Conservation (phyloP, 1,140 invertebrate species). For the Zaprionus camerounensis region DNA sequence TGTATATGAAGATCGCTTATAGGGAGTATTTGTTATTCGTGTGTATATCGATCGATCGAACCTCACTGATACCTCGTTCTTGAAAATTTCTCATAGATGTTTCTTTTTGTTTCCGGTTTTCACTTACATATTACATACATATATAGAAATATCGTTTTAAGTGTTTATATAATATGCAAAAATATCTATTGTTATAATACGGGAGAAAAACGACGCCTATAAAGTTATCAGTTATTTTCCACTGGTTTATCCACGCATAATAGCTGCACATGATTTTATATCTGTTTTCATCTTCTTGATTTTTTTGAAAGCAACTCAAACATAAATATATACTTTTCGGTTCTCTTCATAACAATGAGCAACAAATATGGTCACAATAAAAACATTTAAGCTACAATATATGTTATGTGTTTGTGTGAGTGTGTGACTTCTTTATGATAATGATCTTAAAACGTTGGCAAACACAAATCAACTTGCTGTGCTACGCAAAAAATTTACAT, state of each 20-base stretch:
- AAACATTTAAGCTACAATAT: constrained; percentile 76
- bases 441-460: constrained; percentile 50
- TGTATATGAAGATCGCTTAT: constrained; percentile 54
- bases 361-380: constrained; percentile 73
- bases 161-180: constrained; percentile 80
- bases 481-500: constrained; percentile 68
- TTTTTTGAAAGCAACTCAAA: constrained; percentile 41
- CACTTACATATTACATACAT: constrained; percentile 67
- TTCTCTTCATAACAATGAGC: constrained; percentile 63
- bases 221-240: constrained; percentile 51
- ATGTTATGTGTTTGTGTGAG: constrained; percentile 5
- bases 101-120: constrained; percentile 37
- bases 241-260: constrained; percentile 23
- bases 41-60: constrained; percentile 4
- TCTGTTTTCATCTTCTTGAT: not conserved
- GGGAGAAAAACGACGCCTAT: constrained; percentile 75
- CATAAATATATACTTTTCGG: constrained; percentile 35
- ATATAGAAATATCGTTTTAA: constrained; percentile 62
- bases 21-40: not conserved
- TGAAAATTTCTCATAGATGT: constrained; percentile 56
- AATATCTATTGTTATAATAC: constrained; percentile 79
- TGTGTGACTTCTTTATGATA: constrained; percentile 14
- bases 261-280: constrained; percentile 36
- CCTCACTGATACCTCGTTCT: constrained; percentile 2
- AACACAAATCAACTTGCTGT: constrained; percentile 51